Base-by-base conservation (phyloP, 2,888 invertebrate species). In the Spialia ferax region DNA sequence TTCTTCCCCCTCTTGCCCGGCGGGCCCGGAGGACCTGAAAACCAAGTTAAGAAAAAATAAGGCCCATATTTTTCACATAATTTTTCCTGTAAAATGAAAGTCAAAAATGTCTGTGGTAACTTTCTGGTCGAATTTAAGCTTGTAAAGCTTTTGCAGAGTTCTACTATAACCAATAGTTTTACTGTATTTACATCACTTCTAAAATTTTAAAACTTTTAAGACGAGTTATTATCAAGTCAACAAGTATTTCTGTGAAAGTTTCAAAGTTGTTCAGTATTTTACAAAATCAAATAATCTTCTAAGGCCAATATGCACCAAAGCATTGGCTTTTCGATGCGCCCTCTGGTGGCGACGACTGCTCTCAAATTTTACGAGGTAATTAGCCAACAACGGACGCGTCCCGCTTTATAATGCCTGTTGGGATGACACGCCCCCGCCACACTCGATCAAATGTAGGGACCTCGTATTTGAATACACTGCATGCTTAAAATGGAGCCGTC, bases 1-100 rank as follows among this genome's bases (percentile, higher is more conserved):
- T 97, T 97, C 87, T 97, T 96, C 78, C 98, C 98, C 82, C 97
- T 94, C 89, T 98, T 98, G 73, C 98, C 98, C 13, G 97, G 96
- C 55, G 97, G 96, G 57, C 98, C 98, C 69, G 97, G 96, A 20
- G 97, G 97, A 76, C 97, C 97, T 95, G 96, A 70, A 93, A 94
- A 79, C 70, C 52, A 56, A 63, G 56, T 61, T 20, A 13, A 50
- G 26, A 42, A 22, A 59, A 63, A 67, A 8, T 38, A 38, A 38
- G 35, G 7, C 4, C 4, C 4, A 32, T 26, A 26, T 26, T 26
- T 26, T 32, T 32, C 11, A n/a, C n/a, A n/a, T n/a, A n/a, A n/a
- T n/a, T n/a, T n/a, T n/a, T n/a, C n/a, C n/a, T n/a, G n/a, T n/a
- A n/a, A n/a, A n/a, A n/a, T n/a, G n/a, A n/a, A n/a, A n/a, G n/a